Evolutionary conservation across 2,113 vertebrate genomes (phyloP).

Genomic region (Cairina moschata): DNA sequence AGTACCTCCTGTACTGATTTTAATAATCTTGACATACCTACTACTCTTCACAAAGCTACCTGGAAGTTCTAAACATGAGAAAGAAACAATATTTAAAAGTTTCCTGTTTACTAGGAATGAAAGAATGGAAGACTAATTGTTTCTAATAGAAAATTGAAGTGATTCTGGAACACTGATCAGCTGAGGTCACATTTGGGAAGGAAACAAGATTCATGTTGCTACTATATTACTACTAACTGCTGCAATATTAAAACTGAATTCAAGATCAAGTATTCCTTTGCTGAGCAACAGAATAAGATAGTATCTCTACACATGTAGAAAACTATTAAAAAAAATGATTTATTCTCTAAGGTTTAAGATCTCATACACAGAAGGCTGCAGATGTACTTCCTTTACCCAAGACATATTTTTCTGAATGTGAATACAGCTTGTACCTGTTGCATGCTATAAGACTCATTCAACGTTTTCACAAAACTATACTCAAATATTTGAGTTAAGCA

Average conservation of each 20-base stretch:
- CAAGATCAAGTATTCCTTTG: background rate
- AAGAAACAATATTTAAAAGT: background rate
- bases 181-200: accelerated
- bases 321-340: background rate
- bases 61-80: background rate
- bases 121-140: background rate
- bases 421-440: background rate
- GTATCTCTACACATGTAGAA: background rate
- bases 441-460: background rate
- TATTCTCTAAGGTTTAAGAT: background rate
- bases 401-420: background rate
- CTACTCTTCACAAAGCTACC: background rate
- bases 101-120: background rate
- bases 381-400: background rate
- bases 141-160: background rate
- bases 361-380: background rate
- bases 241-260: background rate
- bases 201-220: background rate
- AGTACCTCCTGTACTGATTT: background rate
- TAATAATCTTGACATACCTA: background rate
- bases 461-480: background rate
- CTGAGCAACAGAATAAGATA: background rate
- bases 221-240: background rate
- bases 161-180: background rate
- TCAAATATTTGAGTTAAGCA: background rate